phyloP scores from a whole-genome alignment of 2,797 vertebrate species.

The Pseudocheirus occidentalis region DNA sequence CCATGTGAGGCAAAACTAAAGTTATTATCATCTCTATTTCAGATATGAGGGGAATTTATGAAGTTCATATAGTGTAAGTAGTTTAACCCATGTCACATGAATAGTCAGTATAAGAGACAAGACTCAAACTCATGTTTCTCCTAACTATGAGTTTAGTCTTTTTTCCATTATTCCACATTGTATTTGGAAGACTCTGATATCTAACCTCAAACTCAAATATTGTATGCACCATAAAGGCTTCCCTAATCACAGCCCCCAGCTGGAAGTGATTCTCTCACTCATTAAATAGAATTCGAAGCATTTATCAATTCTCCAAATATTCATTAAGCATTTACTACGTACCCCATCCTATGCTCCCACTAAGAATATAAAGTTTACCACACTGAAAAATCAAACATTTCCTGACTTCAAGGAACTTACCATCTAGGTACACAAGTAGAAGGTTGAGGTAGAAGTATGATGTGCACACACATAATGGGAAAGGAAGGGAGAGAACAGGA shows the following conservation, averaged over 20 bases:
- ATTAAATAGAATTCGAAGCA: background rate
- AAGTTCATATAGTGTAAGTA: background rate
- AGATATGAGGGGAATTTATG: background rate
- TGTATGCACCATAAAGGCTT: background rate
- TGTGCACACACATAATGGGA: background rate
- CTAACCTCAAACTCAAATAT: background rate
- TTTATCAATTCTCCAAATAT: background rate
- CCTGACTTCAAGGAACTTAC: background rate
- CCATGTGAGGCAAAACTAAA: background rate
- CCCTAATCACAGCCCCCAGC: background rate
- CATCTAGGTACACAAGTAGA: background rate
- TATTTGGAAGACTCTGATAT: background rate
- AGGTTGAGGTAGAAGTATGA: background rate
- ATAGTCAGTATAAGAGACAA: background rate
- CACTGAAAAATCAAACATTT: background rate
- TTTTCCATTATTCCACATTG: background rate
- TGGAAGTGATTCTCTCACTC: background rate
- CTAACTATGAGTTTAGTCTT: background rate
- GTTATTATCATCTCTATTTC: background rate
- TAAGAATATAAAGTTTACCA: background rate
- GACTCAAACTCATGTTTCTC: background rate
- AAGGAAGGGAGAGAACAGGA: background rate
- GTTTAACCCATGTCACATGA: background rate
- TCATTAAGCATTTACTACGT: background rate
- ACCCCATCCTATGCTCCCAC: accelerated